These are phyloP conservation scores for Pagetopsis macropterus DNA, from an alignment of 2,797 vertebrate genomes.

Conservation along the genomic window DNA sequence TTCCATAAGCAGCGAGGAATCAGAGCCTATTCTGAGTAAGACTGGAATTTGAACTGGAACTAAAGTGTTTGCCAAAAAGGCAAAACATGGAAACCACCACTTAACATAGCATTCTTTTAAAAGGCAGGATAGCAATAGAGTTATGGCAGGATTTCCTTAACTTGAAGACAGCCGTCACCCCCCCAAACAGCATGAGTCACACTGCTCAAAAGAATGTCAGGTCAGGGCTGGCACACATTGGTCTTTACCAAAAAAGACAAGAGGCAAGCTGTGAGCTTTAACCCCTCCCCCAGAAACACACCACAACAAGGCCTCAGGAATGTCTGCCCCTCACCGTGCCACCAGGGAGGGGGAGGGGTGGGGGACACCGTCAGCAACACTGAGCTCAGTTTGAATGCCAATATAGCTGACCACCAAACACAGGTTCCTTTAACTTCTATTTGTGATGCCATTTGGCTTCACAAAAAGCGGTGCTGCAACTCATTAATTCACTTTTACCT, in stretches of 20 bases:
- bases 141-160: slow-evolving; percentile 64
- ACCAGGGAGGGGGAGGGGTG: slow-evolving; percentile 20
- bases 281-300: slow-evolving; percentile 46
- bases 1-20: neutral
- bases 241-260: slow-evolving; percentile 61
- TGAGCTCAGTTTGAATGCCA: neutral
- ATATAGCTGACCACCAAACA: neutral
- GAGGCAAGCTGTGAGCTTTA: slow-evolving; percentile 26
- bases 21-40: slow-evolving; percentile 6
- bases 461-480: too few species aligned
- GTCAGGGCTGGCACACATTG: slow-evolving; percentile 33
- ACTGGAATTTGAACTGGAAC: slow-evolving; percentile 40
- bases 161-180: slow-evolving; percentile 30
- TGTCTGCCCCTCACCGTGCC: slow-evolving; percentile 33
- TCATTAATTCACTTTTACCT: too few species aligned
- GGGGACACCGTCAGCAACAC: slow-evolving; percentile 4
- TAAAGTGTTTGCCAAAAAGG: slow-evolving; percentile 35
- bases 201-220: slow-evolving; percentile 9
- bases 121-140: slow-evolving; percentile 30
- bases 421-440: too few species aligned
- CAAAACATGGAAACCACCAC: slow-evolving; percentile 51
- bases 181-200: slow-evolving; percentile 53
- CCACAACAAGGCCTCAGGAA: slow-evolving; percentile 54
- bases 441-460: too few species aligned
- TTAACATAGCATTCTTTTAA: slow-evolving; percentile 28